These are phyloP conservation scores for Microcebus ravelobensis DNA, from an alignment of 2,113 vertebrate genomes.

Conservation along the genomic window DNA sequence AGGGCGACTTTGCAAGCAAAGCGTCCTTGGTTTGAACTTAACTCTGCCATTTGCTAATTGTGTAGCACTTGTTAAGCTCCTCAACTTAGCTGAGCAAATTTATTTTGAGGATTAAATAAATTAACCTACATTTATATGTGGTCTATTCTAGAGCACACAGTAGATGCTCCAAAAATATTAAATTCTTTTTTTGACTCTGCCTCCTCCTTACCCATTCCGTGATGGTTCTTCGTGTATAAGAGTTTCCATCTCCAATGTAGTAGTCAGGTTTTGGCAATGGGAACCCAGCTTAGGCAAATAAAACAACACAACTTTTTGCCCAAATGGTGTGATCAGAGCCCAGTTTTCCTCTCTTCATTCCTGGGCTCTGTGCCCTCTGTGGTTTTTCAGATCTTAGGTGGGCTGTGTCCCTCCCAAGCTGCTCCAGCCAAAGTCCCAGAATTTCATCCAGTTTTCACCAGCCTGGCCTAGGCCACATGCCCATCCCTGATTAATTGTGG, in stretches of 20 bases:
- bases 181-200: constrained; percentile 27
- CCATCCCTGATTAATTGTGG: background rate
- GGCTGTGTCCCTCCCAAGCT: background rate
- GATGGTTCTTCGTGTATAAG: background rate
- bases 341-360: background rate
- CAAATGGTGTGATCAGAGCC: background rate
- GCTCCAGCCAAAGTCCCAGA: background rate
- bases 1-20: background rate
- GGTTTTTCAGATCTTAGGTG: background rate
- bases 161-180: background rate
- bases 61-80: constrained; percentile 23
- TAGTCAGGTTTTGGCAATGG: background rate
- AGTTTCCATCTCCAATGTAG: background rate
- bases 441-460: constrained; percentile 2
- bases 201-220: background rate
- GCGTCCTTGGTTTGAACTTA: constrained; percentile 40
- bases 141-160: background rate
- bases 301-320: background rate
- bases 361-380: background rate
- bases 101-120: constrained; percentile 67
- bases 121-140: constrained; percentile 54
- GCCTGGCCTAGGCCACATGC: background rate
- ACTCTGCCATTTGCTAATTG: constrained; percentile 22
- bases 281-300: background rate
- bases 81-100: constrained; percentile 13